Conservation (phyloP, 2,113 vertebrate genomes). For the Austrofundulus limnaeus region DNA sequence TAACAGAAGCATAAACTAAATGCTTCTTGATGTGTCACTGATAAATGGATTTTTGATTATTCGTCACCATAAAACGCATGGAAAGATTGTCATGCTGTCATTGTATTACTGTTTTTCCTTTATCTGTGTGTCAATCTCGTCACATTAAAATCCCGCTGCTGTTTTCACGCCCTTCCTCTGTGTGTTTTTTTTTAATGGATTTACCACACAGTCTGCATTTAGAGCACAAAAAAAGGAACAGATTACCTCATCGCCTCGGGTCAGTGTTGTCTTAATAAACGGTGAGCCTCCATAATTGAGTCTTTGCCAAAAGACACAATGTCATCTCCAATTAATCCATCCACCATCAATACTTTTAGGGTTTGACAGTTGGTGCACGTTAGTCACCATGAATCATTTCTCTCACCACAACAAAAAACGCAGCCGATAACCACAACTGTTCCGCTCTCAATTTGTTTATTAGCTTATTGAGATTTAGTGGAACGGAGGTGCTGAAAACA, state of each 20-base stretch:
- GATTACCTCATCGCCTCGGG: constrained; percentile 72
- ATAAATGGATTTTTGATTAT: constrained; percentile 83
- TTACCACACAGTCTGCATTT: constrained; percentile 72
- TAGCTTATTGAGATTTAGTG: not conserved
- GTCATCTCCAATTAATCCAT: constrained; percentile 70
- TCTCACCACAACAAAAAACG: constrained; percentile 24
- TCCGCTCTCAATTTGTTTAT: constrained; percentile 15
- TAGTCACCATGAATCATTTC: constrained; percentile 45
- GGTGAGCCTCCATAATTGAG: constrained; percentile 58
- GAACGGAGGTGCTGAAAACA: not conserved
- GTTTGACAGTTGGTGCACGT: constrained; percentile 46
- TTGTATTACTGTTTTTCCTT: constrained; percentile 71
- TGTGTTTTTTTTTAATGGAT: constrained; percentile 63
- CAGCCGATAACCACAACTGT: constrained; percentile 9
- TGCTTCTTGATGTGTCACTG: constrained; percentile 79
- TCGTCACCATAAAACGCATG: constrained; percentile 74
- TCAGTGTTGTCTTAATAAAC: constrained; percentile 66
- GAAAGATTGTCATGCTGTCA: constrained; percentile 73
- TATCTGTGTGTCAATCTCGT: constrained; percentile 78
- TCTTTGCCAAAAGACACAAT: constrained; percentile 48
- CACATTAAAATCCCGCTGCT: constrained; percentile 60
- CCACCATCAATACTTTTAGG: constrained; percentile 54
- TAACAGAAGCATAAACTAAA: constrained; percentile 76
- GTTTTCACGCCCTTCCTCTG: constrained; percentile 49
- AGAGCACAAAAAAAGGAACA: constrained; percentile 48